Evolutionary conservation across 2,797 vertebrate genomes (phyloP).

Genomic region (Mormyrus hasselquistii): DNA sequence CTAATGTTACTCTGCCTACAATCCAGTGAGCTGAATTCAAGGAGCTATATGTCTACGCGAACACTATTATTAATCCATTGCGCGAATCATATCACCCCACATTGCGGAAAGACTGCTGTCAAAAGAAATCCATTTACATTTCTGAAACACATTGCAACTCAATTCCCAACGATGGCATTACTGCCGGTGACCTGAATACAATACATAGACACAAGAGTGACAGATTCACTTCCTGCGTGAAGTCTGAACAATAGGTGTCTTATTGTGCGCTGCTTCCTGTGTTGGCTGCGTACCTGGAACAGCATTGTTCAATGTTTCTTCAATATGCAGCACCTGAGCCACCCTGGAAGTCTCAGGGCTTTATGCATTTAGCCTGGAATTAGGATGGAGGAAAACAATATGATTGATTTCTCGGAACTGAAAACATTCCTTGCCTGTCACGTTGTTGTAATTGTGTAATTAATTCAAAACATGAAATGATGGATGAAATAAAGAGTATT

Average conservation of each 20-base stretch:
- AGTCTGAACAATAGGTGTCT: neutral
- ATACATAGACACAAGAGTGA: neutral
- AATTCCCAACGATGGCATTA: neutral
- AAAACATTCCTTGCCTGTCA: neutral
- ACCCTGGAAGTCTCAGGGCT: neutral
- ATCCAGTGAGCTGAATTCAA: neutral
- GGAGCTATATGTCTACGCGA: neutral
- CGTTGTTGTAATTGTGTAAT: neutral
- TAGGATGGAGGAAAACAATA: neutral
- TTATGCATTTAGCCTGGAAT: neutral
- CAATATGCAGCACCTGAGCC: neutral
- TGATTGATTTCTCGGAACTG: neutral
- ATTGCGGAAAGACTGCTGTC: neutral
- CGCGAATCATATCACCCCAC: neutral
- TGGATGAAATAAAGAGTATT: neutral
- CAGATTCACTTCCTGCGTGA: neutral
- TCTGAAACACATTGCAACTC: neutral
- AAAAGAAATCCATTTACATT: neutral
- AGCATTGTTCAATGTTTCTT: neutral
- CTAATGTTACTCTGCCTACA: neutral
- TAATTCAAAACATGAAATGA: neutral
- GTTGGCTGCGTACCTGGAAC: neutral
- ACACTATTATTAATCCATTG: neutral
- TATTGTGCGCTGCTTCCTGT: neutral
- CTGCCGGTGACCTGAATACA: neutral